Conservation (phyloP, 2,113 vertebrate genomes). For the Hyperoodon ampullatus region DNA sequence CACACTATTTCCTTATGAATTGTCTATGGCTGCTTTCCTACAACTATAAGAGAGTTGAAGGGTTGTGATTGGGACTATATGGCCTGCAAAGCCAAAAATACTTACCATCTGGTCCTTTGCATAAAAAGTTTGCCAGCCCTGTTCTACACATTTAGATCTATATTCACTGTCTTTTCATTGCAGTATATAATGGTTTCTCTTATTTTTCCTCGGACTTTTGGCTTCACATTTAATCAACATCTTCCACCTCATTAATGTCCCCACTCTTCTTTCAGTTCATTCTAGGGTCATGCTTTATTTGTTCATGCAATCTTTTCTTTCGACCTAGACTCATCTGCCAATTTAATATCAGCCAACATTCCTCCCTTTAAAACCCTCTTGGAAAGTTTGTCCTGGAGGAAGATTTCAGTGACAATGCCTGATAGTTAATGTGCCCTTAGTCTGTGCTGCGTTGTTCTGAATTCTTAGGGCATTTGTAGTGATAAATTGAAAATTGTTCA, state of each 20-base stretch:
- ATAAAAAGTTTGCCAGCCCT: slow-evolving; percentile 60
- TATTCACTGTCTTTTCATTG: slow-evolving; percentile 16
- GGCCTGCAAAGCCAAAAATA: slow-evolving; percentile 71
- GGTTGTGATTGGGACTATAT: slow-evolving; percentile 57
- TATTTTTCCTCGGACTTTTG: slow-evolving; percentile 24
- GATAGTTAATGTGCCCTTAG: slow-evolving; percentile 7
- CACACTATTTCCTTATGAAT: slow-evolving; percentile 57
- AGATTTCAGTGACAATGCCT: slow-evolving; percentile 55
- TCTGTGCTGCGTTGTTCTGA: slow-evolving; percentile 23
- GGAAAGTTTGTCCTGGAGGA: slow-evolving; percentile 30
- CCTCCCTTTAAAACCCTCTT: slow-evolving; percentile 42
- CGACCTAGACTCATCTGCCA: slow-evolving; percentile 33
- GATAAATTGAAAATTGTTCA: slow-evolving; percentile 56
- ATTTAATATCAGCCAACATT: slow-evolving; percentile 57
- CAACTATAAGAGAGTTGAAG: slow-evolving; percentile 58
- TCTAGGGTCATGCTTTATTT: not conserved
- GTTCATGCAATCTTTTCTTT: slow-evolving; percentile 11
- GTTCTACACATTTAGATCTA: slow-evolving; percentile 50
- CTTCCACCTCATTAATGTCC: not conserved
- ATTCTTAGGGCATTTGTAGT: slow-evolving; percentile 29
- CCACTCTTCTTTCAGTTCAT: slow-evolving; percentile 17
- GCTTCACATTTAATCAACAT: not conserved
- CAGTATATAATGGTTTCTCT: not conserved
- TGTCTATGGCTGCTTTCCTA: slow-evolving; percentile 62
- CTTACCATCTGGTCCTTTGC: slow-evolving; percentile 75